Percentiles rank a stretch among this genome's conserved stretches.
These are phyloP conservation scores for Proisotoma minuta DNA, from an alignment of 2,888 invertebrate species.

Conservation along the genomic window DNA sequence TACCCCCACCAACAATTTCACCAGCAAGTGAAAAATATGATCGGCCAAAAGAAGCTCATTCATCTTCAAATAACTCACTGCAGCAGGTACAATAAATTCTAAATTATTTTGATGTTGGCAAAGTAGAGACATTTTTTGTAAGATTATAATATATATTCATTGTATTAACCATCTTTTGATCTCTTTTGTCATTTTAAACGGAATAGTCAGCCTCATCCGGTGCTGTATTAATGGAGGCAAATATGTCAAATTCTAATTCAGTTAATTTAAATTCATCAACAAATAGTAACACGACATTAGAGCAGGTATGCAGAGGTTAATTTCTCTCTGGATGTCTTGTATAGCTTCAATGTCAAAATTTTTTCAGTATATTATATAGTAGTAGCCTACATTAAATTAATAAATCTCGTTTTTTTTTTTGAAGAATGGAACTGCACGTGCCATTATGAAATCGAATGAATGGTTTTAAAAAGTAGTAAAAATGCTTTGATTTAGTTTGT, in stretches of 20 bases:
- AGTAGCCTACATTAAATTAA: no score
- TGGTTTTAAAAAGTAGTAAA: not conserved
- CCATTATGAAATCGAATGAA: no score
- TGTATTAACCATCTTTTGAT: not conserved
- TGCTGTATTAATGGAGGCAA: not conserved
- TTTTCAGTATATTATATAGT: no score
- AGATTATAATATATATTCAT: not conserved
- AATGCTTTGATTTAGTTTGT: not conserved
- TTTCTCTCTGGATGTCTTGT: not conserved
- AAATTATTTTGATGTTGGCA: not conserved
- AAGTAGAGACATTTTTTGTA: not conserved
- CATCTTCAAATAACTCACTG: constrained; percentile 36
- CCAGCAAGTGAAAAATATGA: constrained; percentile 45
- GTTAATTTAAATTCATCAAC: constrained; percentile 49
- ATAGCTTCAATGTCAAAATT: not conserved
- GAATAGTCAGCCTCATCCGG: constrained; percentile 18
- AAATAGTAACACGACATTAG: constrained; percentile 53
- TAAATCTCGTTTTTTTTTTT: no score
- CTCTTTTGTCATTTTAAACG: constrained; percentile 13
- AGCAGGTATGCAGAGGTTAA: constrained; percentile 53
- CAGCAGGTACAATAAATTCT: constrained; percentile 35
- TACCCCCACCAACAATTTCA: constrained; percentile 44
- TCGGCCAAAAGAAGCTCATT: constrained; percentile 47
- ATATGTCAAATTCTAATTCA: constrained; percentile 32
- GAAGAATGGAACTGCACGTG: no score